phyloP scores from a whole-genome alignment of 2,888 invertebrate species.

The Mesorhabditis spiculigera region DNA sequence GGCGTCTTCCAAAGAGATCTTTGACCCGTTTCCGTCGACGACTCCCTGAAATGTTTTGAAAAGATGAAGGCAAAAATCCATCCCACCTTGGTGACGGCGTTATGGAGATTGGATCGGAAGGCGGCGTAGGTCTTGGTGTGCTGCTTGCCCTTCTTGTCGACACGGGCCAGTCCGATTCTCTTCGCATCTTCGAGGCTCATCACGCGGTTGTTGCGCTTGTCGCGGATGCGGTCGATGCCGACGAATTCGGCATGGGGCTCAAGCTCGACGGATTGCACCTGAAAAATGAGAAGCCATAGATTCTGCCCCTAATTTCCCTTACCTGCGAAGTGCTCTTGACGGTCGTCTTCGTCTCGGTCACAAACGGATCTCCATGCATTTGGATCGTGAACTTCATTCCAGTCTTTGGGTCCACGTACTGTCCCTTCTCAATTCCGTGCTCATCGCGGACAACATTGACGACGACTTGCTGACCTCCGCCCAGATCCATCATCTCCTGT shows the following conservation, averaged over 20 bases:
- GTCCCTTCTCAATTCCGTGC: conserved; percentile 57
- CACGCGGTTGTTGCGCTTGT: conserved; percentile 52
- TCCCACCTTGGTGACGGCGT: conserved; percentile 67
- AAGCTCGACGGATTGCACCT: conserved; percentile 56
- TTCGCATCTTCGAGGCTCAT: conserved; percentile 59
- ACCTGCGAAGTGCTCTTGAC: conserved; percentile 56
- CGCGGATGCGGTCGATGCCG: conserved; percentile 57
- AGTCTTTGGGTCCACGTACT: conserved; percentile 56
- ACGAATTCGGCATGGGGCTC: conserved; percentile 59
- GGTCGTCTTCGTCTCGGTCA: conserved; percentile 58
- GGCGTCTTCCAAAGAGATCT: conserved; percentile 80
- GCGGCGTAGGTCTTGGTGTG: conserved; percentile 55
- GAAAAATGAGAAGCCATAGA: background rate
- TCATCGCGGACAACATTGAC: conserved; percentile 57
- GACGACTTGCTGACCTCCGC: conserved; percentile 57
- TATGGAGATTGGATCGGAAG: conserved; percentile 56
- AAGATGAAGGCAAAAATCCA: background rate
- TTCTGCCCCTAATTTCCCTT: background rate
- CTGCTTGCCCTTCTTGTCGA: conserved; percentile 59
- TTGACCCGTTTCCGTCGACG: conserved; percentile 72
- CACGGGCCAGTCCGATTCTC: conserved; percentile 56
- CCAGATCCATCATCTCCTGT: conserved; percentile 56
- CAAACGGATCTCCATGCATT: conserved; percentile 57
- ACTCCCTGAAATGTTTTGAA: conserved; percentile 66
- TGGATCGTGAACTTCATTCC: conserved; percentile 59